Evolutionary conservation across 2,888 invertebrate species (phyloP), one percentile per base, ranked within the genome.

Genomic region (Prostheceraeus crozeri): DNA sequence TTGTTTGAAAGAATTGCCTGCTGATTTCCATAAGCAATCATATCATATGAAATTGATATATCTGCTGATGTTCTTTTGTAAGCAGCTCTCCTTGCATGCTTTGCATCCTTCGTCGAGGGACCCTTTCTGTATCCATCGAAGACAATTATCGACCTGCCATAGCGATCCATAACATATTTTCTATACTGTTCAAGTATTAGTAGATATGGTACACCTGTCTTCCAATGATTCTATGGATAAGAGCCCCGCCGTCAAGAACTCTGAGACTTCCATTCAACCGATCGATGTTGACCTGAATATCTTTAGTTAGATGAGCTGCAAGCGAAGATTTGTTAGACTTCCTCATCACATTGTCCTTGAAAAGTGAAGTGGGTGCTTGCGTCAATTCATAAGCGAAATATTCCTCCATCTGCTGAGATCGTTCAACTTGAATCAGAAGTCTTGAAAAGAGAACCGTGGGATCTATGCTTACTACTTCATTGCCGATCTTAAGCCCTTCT

Each of bases 1-100:
- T 48, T 30, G 28, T 48, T 48, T 48, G 48, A 6, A 10, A 48
- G 28, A 48, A 48, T 28, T 48, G 14, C 25, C 28, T 23, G 48
- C 11, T 48, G 48, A 16, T 10, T 48, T 48, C 48, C 40, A 40
- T 40, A n/a, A n/a, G n/a, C n/a, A n/a, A 40, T 40, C 40, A 40
- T 40, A 14, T 21, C 40, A 40, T 14, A 21, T 40, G 40, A 40
- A 33, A 33, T 33, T 11, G n/a, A 11, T 11, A 33, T 33, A n/a
- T 33, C n/a, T 33, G 33, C 33, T 11, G 33, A 33, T 11, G 33
- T 40, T 40, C 23, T 40, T 23, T n/a, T n/a, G n/a, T n/a, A n/a
- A n/a, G 19, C 40, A 16, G 40, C 40, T 40, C 40, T 16, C 40
- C 40, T 40, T 23, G n/a, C 14, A n/a, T 40, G 40, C 40, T n/a